Percentiles rank a stretch among this genome's conserved stretches.
These are phyloP conservation scores for Machaerirhynchus nigripectus DNA, from an alignment of 2,113 vertebrate species.

Conservation along the genomic window DNA sequence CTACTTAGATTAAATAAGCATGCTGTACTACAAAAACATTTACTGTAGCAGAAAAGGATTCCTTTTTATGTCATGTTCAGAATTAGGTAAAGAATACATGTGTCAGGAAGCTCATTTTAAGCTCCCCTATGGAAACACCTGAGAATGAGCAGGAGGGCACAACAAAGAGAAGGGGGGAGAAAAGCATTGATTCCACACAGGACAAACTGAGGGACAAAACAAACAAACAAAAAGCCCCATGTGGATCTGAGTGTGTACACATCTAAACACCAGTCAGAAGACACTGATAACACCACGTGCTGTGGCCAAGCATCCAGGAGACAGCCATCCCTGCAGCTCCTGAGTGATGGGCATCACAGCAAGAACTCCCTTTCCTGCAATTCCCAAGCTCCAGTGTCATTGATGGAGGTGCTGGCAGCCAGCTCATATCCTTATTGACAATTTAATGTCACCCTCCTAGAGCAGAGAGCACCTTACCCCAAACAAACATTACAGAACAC, in stretches of 20 bases:
- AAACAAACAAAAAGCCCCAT: rapidly evolving
- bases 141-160: neutral
- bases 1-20: slow-evolving; percentile 17
- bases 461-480: neutral
- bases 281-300: neutral
- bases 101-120: neutral
- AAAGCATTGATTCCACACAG: neutral
- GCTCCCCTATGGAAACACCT: neutral
- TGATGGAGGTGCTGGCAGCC: neutral
- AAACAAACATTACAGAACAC: neutral
- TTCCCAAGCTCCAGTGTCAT: neutral
- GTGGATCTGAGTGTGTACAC: neutral
- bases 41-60: neutral
- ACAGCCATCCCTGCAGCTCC: neutral
- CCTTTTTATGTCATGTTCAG: neutral
- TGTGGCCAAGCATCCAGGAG: neutral
- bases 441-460: neutral
- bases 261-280: neutral
- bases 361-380: neutral
- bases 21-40: slow-evolving; percentile 42
- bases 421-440: neutral
- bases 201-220: neutral
- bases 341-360: neutral
- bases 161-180: neutral
- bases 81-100: neutral